Evolutionary conservation across 1,140 invertebrate species (phyloP), one percentile per base, ranked within the genome.

Genomic region (Papilio glaucus): DNA sequence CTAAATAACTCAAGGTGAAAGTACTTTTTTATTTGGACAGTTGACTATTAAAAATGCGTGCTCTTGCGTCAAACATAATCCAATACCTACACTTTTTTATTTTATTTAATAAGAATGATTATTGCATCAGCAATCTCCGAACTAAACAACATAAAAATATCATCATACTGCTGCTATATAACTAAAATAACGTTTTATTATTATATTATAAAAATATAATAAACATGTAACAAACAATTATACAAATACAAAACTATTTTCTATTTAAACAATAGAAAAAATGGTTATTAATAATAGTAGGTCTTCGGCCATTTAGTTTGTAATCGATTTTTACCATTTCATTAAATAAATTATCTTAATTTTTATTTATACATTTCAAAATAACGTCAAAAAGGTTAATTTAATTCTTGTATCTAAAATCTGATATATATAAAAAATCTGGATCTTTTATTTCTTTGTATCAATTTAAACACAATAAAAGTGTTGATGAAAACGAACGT

Each of bases 21-120:
- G 86, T 84, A 82, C 77, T n/a, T 82, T 81, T 85, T 86, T 87
- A 85, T 88, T 87, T 87, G 79, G 74, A 87, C 79, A 87, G 80
- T 77, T 79, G 85, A 82, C 81, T 75, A 83, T 83, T 83, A 83
- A 87, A 78, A 87, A 77, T 86, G 80, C 85, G 81, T 79, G 77
- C 80, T 80, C 77, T 85, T 84, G 79, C 78, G 77, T 73, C 82
- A 89, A 87, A 88, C 76, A 85, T 91, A 45, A 15, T 49, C 18
- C 7, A 21, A 1, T 21, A 21, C 21, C 18, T 21, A 49, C 45
- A 21, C 9, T 49, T 21, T 18, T 18, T 49, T 49, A 21, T 21
- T 49, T 49, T 13, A 45, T 8, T 21, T 8, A 1, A 49, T 49
- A 21, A 49, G 21, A 21, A 21, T 49, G 18, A 49, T 49, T 49